Percentiles rank a stretch among this genome's conserved stretches.
Evolutionary conservation across 2,113 vertebrate genomes (phyloP).

Genomic region (Eclectus roratus): DNA sequence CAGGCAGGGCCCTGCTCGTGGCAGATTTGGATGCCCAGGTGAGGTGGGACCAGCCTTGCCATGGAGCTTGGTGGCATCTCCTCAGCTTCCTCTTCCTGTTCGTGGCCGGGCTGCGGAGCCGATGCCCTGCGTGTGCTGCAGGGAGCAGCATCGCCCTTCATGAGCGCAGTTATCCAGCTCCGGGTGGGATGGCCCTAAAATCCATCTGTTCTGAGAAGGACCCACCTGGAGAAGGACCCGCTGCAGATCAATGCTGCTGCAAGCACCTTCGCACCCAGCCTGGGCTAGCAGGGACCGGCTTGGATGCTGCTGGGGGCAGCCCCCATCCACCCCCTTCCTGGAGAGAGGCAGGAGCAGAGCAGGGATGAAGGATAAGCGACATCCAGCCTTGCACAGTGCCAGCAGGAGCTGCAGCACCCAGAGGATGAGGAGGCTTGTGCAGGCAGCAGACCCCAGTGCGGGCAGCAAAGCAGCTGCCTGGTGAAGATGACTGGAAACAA

Average conservation of each 20-base stretch:
- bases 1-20: neutral
- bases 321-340: neutral
- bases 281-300: neutral
- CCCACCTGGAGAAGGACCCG: neutral
- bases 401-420: neutral
- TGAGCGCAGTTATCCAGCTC: neutral
- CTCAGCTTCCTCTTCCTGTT: neutral
- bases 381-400: neutral
- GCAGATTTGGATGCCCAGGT: neutral
- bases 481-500: accelerated
- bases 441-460: neutral
- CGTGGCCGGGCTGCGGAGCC: accelerated
- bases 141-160: neutral
- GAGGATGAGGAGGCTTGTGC: neutral
- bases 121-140: neutral
- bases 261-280: neutral
- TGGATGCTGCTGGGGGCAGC: neutral
- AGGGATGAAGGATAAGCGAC: neutral
- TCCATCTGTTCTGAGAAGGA: neutral
- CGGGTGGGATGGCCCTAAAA: neutral
- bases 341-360: neutral
- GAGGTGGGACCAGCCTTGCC: neutral
- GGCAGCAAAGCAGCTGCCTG: neutral
- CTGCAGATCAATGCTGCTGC: neutral
- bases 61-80: neutral